phyloP scores from a whole-genome alignment of 2,888 invertebrate species.

The Cinara cedri region DNA sequence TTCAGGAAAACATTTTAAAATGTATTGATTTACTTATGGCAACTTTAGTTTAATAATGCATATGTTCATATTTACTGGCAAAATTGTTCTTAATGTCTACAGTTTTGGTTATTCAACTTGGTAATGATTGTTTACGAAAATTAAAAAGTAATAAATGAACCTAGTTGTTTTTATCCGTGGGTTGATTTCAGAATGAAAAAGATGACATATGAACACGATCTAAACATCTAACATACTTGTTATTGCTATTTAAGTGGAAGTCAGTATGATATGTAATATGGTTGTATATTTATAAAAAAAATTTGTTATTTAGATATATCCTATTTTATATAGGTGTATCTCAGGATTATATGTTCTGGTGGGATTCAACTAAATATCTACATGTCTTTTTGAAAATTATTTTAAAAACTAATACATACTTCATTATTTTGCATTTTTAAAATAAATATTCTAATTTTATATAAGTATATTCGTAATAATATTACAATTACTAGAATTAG shows the following conservation, averaged over 20 bases:
- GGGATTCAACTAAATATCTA: neutral
- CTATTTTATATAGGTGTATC: conserved; percentile 20
- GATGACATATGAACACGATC: conserved; percentile 45
- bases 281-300: conserved; percentile 27
- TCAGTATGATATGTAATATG: conserved; percentile 31
- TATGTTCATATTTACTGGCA: neutral
- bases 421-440: neutral
- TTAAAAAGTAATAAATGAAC: conserved; percentile 45
- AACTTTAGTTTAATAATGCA: conserved; percentile 39
- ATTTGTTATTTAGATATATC: conserved; percentile 35
- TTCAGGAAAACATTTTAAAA: neutral
- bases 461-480: neutral
- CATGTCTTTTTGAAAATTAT: neutral
- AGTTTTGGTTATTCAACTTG: conserved; percentile 48
- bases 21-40: conserved; percentile 15
- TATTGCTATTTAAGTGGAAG: conserved; percentile 37
- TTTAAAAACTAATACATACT: neutral
- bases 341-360: conserved; percentile 38
- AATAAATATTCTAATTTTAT: neutral
- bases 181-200: conserved; percentile 54
- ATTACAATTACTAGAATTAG: conserved; percentile 18
- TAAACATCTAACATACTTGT: conserved; percentile 43
- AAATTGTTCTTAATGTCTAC: neutral
- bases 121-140: conserved; percentile 44
- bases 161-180: conserved; percentile 50